A percentile compares a stretch with the other conserved stretches of the same genome.
Evolutionary conservation across 2,797 vertebrate genomes (phyloP).

Genomic region (Distichodus sexfasciatus): DNA sequence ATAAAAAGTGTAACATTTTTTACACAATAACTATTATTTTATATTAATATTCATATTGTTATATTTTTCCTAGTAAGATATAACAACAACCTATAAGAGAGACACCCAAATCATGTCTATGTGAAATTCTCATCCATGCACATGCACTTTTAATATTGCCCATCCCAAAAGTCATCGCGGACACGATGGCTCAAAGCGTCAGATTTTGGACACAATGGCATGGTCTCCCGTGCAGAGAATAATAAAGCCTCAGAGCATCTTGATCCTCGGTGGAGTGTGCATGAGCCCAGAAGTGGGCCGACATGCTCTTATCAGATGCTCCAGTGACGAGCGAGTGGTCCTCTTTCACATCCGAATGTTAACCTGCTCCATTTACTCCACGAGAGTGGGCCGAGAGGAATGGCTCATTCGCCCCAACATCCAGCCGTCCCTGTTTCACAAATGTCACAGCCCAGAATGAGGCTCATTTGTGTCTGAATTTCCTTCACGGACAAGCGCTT

Average conservation of each 20-base stretch:
- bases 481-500: constrained; percentile 31
- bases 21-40: too few relatives aligned
- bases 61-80: too few relatives aligned
- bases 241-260: background rate
- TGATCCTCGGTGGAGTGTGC: background rate
- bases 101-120: too few relatives aligned
- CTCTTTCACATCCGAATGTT: constrained; percentile 22
- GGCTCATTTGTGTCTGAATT: constrained; percentile 45
- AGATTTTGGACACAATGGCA: constrained; percentile 6
- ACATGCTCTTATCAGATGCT: background rate
- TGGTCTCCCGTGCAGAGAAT: too few relatives aligned
- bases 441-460: constrained; percentile 46
- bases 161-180: background rate
- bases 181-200: background rate
- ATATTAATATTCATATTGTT: too few relatives aligned
- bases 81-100: too few relatives aligned
- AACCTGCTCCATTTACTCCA: constrained; percentile 25
- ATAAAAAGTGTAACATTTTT: too few relatives aligned
- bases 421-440: constrained; percentile 32
- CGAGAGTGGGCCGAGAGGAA: constrained; percentile 11
- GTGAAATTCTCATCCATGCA: background rate
- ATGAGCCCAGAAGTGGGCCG: background rate
- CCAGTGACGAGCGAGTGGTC: background rate
- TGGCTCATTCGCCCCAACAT: constrained; percentile 20
- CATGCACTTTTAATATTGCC: background rate